Percentiles rank a stretch among this genome's conserved stretches.
These are phyloP conservation scores for Dynastes maya DNA, from an alignment of 2,888 invertebrate species.

Conservation along the genomic window DNA sequence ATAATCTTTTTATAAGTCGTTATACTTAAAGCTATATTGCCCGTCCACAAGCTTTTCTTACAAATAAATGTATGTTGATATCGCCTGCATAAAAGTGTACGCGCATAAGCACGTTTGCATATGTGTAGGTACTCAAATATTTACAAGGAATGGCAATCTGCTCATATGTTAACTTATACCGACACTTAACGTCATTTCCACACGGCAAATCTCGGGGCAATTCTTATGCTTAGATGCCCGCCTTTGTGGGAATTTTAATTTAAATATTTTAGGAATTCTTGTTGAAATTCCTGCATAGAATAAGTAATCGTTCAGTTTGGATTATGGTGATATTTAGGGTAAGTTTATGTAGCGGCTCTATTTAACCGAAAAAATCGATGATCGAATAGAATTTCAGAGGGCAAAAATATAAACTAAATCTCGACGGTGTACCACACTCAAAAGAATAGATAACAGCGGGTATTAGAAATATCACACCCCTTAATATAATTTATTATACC, in stretches of 20 bases:
- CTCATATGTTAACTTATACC: slow-evolving; percentile 40
- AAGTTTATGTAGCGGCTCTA: not conserved
- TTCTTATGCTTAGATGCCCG: slow-evolving; percentile 38
- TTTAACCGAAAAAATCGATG: too few species aligned
- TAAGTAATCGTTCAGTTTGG: slow-evolving; percentile 1
- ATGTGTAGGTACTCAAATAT: slow-evolving; percentile 26
- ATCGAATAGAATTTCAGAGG: too few species aligned
- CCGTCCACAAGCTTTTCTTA: slow-evolving; percentile 2
- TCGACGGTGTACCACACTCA: too few species aligned
- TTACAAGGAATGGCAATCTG: slow-evolving; percentile 46
- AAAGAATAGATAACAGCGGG: too few species aligned
- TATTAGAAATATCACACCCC: too few species aligned
- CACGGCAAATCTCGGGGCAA: slow-evolving; percentile 41
- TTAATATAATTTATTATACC: too few species aligned
- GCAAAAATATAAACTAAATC: too few species aligned
- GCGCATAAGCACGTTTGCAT: not conserved
- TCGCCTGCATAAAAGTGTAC: not conserved
- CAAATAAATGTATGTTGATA: slow-evolving; percentile 3
- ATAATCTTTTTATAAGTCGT: slow-evolving; percentile 11
- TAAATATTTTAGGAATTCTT: slow-evolving; percentile 47
- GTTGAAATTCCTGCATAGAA: slow-evolving; percentile 33
- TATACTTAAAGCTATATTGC: slow-evolving; percentile 20
- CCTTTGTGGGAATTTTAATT: slow-evolving; percentile 44
- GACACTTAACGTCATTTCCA: slow-evolving; percentile 48
- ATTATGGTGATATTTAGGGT: slow-evolving; percentile 27